These are phyloP conservation scores for Lynx canadensis DNA, from an alignment of 2,113 vertebrate species.

Conservation along the genomic window DNA sequence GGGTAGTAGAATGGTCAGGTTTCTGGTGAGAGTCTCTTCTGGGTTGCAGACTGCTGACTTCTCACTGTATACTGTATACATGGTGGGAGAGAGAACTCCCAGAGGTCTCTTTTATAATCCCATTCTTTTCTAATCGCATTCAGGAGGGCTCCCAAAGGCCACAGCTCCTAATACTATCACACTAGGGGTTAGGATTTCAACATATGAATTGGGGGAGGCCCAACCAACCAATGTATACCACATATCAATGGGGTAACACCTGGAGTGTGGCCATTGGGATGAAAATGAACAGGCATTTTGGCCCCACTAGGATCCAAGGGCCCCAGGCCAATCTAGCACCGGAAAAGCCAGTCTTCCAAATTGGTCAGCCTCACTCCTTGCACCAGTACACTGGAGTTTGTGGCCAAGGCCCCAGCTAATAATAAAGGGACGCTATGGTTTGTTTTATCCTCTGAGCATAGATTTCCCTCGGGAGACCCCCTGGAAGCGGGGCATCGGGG, in stretches of 20 bases:
- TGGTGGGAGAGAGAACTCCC: neutral
- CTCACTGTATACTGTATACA: too few species aligned
- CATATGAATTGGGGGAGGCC: neutral
- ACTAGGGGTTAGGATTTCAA: neutral
- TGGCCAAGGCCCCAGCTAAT: neutral
- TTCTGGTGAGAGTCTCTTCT: neutral
- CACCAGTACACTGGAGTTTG: neutral
- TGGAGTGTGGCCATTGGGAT: neutral
- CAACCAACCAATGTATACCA: neutral
- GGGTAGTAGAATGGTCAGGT: neutral
- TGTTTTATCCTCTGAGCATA: neutral
- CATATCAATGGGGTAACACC: neutral
- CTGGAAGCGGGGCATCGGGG: neutral
- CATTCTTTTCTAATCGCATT: neutral
- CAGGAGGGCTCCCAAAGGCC: neutral
- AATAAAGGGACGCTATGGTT: neutral
- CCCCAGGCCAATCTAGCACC: neutral
- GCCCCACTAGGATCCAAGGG: neutral
- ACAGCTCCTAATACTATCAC: neutral
- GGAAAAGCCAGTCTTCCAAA: neutral
- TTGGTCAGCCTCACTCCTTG: neutral
- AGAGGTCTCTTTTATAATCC: neutral
- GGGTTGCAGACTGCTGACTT: neutral
- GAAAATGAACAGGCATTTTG: neutral
- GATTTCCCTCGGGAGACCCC: neutral